A percentile compares a stretch with the other conserved stretches of the same genome.
phyloP scores from a whole-genome alignment of 2,113 vertebrate species.

The Galeopterus variegatus region DNA sequence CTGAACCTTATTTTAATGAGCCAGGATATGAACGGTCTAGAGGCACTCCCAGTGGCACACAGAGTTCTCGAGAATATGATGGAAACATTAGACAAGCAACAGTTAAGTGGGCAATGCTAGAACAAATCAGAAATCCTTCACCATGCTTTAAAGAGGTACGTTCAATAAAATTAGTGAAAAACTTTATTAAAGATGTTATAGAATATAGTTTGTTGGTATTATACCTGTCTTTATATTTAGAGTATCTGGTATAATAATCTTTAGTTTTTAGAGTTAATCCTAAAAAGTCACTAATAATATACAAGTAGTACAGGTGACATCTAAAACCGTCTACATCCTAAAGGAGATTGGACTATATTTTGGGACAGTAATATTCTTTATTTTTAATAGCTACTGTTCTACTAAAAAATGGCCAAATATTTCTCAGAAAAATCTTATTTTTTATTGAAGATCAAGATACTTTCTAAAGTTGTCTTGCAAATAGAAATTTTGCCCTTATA shows the following conservation, averaged over 20 bases:
- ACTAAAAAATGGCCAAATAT: neutral
- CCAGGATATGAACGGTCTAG: constrained; percentile 98
- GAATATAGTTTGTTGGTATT: neutral
- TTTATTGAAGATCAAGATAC: neutral
- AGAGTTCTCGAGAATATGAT: constrained; percentile 98
- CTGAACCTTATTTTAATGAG: constrained; percentile 99
- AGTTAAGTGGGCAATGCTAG: constrained; percentile 99
- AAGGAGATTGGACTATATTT: neutral
- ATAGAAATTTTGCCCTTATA: neutral
- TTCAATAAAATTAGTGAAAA: constrained; percentile 51
- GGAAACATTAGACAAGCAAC: constrained; percentile 98
- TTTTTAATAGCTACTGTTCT: constrained; percentile 18
- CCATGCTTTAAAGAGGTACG: constrained; percentile 99
- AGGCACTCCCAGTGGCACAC: constrained; percentile 97
- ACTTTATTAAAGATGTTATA: neutral
- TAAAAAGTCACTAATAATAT: neutral
- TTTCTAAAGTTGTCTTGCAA: neutral
- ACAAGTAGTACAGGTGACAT: neutral
- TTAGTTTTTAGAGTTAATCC: neutral
- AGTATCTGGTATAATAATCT: neutral
- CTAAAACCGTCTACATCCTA: neutral
- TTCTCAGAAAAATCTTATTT: neutral
- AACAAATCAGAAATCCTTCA: constrained; percentile 98
- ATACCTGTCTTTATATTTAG: neutral
- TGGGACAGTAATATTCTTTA: neutral